Conservation (phyloP, 2,888 invertebrate genomes). For the Sarcophaga rosellei region DNA sequence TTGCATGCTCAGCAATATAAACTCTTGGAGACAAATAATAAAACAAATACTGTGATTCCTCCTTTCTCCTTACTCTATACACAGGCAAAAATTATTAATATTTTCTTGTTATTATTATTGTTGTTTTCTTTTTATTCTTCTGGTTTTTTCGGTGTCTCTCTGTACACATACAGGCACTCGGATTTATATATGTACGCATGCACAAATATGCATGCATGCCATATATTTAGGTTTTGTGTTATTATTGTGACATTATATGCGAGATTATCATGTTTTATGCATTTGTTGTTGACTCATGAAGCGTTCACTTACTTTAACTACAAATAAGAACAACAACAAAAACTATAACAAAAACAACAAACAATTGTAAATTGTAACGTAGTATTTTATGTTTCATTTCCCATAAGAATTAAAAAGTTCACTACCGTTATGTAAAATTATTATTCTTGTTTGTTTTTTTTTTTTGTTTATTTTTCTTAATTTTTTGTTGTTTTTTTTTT, state of each 20-base stretch:
- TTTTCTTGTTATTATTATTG: too few relatives aligned
- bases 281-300: constrained; percentile 62
- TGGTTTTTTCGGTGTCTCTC: too few relatives aligned
- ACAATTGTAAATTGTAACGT: neutral
- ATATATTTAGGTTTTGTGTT: too few relatives aligned
- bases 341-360: constrained; percentile 1
- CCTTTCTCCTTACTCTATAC: too few relatives aligned
- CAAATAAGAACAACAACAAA: neutral
- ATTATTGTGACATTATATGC: constrained; percentile 63
- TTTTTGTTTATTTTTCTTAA: constrained; percentile 8
- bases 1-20: neutral
- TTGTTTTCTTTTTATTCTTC: too few relatives aligned
- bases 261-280: constrained; percentile 69
- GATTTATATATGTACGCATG: too few relatives aligned
- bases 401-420: constrained; percentile 63
- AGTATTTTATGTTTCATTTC: constrained; percentile 53
- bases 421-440: constrained; percentile 22
- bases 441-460: constrained; percentile 1
- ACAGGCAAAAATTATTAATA: too few relatives aligned
- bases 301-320: constrained; percentile 43
- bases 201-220: too few relatives aligned
- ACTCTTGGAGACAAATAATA: neutral
- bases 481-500: neutral
- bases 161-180: too few relatives aligned
- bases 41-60: too few relatives aligned